Base-by-base conservation (phyloP, 1,140 invertebrate genomes). In the Mizuhopecten yessoensis region DNA sequence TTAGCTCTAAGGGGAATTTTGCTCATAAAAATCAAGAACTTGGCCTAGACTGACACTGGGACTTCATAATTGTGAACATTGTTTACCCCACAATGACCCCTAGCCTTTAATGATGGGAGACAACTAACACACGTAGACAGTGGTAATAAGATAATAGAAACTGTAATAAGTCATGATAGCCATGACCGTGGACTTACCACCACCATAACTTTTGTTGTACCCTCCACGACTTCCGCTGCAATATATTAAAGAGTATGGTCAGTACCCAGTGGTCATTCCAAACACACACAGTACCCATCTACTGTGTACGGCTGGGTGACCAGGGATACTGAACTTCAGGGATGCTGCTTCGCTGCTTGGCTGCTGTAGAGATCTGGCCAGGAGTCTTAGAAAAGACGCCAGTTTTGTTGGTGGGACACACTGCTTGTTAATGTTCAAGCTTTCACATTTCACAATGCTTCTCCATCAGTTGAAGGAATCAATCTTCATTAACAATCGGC, bases 171-270 rank as follows among this genome's bases (percentile, higher is more conserved):
- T 87, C 90, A 93, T 90, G 89, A 23, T 75, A 75, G 57, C 57
- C 57, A 75, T 75, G 57, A 75, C 93, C 90, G 39, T 86, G 49
- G 88, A 95, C 95, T 95, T 95, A 95, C 95, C 95, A 95, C 95
- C 94, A 93, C 94, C 93, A 93, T 92, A 94, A 92, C 92, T 91
- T 94, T 94, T 95, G 95, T 91, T 95, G 95, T 92, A 95, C 90
- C 95, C 95, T 92, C 95, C 94, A 90, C 94, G 93, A 92, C 94
- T 94, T 92, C 95, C 94, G 90, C 95, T 95, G 95, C 91, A 95
- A 95, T 91, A 91, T 92, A 95, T 91, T 93, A 93, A n/a, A 33
- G 87, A 86, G 57, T 75, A 75, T 29, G 87, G 45, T 88, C 87
- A 90, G 90, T 88, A 88, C 87, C 57, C 9, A 75, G 23, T 75